Evolutionary conservation across 37 sponge, comb jelly and placozoan species (phyloP).

Genomic region (Chondrilla cf. caribensis): DNA sequence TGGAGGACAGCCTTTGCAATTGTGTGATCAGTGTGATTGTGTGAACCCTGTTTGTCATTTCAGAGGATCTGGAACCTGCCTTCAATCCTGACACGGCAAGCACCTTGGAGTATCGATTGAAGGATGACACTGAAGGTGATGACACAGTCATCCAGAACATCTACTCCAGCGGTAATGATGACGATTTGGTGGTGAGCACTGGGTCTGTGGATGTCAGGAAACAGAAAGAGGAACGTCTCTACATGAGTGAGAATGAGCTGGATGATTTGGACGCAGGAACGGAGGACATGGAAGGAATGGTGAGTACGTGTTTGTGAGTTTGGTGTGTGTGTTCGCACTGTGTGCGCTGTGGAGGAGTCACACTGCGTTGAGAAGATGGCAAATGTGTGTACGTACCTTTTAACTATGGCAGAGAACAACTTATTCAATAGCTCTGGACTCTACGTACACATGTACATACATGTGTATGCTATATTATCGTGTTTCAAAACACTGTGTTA

Average conservation of each 20-base stretch:
- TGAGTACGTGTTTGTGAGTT: neutral
- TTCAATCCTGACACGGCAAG: constrained; percentile 22
- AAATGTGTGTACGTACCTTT: too few relatives aligned
- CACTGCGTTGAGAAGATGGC: too few relatives aligned
- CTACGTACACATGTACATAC: neutral
- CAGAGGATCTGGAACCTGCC: too few relatives aligned
- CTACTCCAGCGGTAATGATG: neutral
- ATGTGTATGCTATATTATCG: too few relatives aligned
- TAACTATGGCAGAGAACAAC: too few relatives aligned
- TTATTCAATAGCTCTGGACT: too few relatives aligned
- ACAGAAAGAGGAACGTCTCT: neutral
- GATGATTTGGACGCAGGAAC: neutral
- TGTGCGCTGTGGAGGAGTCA: too few relatives aligned
- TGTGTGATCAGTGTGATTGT: too few relatives aligned
- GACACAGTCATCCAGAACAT: neutral
- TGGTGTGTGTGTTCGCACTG: neutral
- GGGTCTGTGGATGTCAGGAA: neutral
- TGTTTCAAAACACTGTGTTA: too few relatives aligned
- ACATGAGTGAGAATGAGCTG: constrained; percentile 18
- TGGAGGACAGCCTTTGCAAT: too few relatives aligned
- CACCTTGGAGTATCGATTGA: neutral
- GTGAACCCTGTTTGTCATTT: too few relatives aligned
- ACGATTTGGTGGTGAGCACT: neutral
- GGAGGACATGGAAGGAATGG: constrained; percentile 19
- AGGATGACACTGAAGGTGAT: neutral